Evolutionary conservation across 2,797 vertebrate species (phyloP), one percentile per base, ranked within the genome.

Genomic region (Urocyon cinereoargenteus): DNA sequence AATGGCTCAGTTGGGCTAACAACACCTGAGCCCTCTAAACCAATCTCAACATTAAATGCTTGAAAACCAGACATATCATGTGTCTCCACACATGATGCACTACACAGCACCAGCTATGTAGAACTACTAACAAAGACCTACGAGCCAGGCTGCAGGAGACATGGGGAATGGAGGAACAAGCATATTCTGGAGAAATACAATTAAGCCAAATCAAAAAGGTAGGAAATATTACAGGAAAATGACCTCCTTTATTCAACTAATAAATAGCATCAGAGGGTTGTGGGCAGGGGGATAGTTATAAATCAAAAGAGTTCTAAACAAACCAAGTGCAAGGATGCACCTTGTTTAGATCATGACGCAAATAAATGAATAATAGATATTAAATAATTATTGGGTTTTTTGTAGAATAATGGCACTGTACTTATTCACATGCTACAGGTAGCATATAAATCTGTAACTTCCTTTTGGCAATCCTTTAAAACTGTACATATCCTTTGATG

Each of bases 1-100:
- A 94, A 94, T 84, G 68, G 75, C 31, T 94, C 81, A 73, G 26
- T 86, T 22, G 40, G 61, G 31, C 88, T 87, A 45, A 94, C n/a
- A 91, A 57, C 78, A 95, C 84, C 95, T 89, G 87, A 95, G 90
- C 55, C 92, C 90, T 91, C 90, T 66, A 89, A 91, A 93, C 86
- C 85, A 96, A 84, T 53, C 59, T 53, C 78, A 94, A 64, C 79
- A 28, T 31, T 5, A 49, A 68, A 86, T 53, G 91, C 53, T 6
- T 72, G 11, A 92, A 94, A 90, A 81, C 5, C 24, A 93, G 83
- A 51, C 22, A n/a, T 31, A 45, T 21, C 31, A 79, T 5, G 34
- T 26, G 53, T 73, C 64, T 70, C 51, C 70, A 75, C 19, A 22
- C 2, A 21, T 72, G 40, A 79, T 2, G 1, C 3, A 81, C 62